phyloP scores from a whole-genome alignment of 23 tunicate species.

The Ciona savignyi region DNA sequence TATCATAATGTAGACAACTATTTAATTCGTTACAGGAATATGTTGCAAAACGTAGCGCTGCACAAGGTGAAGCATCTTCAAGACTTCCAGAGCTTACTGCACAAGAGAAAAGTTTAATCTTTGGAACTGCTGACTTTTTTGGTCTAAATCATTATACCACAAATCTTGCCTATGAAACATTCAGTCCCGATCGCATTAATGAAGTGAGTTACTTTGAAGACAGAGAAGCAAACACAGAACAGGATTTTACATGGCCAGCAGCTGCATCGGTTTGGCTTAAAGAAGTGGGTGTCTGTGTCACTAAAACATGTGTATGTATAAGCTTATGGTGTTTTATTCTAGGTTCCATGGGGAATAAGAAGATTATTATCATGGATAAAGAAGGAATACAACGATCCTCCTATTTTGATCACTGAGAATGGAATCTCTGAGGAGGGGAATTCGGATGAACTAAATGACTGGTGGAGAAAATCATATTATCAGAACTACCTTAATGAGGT shows the following conservation, averaged over 20 bases:
- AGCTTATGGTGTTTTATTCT: too few relatives aligned
- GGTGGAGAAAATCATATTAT: constrained; percentile 80
- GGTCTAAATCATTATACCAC: constrained; percentile 81
- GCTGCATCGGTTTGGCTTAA: constrained; percentile 86
- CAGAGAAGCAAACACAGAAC: constrained; percentile 37
- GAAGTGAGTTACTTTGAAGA: constrained; percentile 42
- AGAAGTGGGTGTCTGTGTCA: too few relatives aligned
- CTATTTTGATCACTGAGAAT: constrained; percentile 78
- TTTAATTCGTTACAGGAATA: constrained; percentile 45
- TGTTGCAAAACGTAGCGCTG: constrained; percentile 40
- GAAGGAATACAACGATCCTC: constrained; percentile 48
- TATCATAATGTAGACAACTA: too few relatives aligned
- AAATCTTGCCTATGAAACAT: constrained; percentile 35
- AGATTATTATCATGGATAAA: constrained; percentile 65
- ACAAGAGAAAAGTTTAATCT: constrained; percentile 36
- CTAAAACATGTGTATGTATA: too few relatives aligned
- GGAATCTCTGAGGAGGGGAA: constrained; percentile 80
- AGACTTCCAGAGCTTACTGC: constrained; percentile 67
- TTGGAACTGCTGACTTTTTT: constrained; percentile 65
- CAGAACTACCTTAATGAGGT: constrained; percentile 66
- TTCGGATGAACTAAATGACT: constrained; percentile 59
- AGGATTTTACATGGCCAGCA: constrained; percentile 71
- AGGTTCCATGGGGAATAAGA: constrained; percentile 89
- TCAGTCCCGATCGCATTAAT: constrained; percentile 6
- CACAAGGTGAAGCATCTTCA: constrained; percentile 52